Conservation (phyloP, 1,140 invertebrate species). For the Magallana angulata region DNA sequence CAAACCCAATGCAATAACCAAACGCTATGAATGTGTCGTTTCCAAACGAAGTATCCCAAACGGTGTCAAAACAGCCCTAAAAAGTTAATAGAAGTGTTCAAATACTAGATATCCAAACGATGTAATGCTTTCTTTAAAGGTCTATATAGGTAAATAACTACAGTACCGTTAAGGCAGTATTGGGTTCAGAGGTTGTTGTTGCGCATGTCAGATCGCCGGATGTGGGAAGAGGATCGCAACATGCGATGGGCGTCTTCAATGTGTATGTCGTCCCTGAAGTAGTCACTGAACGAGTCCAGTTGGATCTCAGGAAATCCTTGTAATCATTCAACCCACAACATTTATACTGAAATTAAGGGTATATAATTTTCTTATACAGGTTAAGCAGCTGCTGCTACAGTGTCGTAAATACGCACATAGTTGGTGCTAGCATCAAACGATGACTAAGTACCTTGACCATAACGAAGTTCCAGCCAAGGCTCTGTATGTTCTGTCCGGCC, state of each 20-base stretch:
- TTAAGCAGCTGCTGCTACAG: no score
- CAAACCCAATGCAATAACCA: constrained; percentile 8
- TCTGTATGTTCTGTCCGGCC: background rate
- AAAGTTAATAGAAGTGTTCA: no score
- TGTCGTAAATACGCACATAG: no score
- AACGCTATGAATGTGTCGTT: background rate
- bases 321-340: constrained; percentile 14
- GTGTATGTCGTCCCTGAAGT: background rate
- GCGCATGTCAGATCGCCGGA: constrained; percentile 15
- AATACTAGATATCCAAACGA: no score
- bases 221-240: background rate
- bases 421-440: no score
- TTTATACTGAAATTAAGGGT: background rate
- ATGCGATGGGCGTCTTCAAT: background rate
- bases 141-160: no score
- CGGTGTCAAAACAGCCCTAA: background rate
- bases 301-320: background rate
- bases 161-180: background rate
- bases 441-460: background rate
- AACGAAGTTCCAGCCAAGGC: background rate
- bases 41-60: constrained; percentile 15
- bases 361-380: no score
- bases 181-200: background rate
- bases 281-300: background rate
- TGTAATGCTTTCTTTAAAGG: no score